Percentiles rank a stretch among this genome's conserved stretches.
Evolutionary conservation across 2,113 vertebrate genomes (phyloP).

Genomic region (Diadophis punctatus): DNA sequence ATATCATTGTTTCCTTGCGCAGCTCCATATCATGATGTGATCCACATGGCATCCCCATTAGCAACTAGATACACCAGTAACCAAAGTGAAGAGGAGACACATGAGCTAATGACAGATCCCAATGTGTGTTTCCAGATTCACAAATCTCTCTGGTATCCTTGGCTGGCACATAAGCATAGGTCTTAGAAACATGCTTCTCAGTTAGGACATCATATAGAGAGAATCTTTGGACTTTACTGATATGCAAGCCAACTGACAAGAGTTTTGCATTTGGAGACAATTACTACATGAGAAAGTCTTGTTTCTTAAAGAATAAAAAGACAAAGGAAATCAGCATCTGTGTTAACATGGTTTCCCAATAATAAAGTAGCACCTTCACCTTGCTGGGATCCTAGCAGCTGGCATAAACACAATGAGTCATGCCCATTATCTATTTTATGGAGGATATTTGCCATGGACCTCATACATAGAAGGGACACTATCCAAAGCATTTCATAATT

Average conservation of each 20-base stretch:
- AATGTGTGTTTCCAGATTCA: neutral
- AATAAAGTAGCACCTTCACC: neutral
- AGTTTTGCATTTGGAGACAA: neutral
- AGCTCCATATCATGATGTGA: neutral
- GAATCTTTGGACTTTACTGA: neutral
- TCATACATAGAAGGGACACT: neutral
- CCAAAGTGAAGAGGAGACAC: neutral
- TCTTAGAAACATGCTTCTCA: neutral
- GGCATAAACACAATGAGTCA: neutral
- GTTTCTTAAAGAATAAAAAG: neutral
- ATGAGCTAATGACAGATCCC: neutral
- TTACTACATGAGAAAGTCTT: neutral
- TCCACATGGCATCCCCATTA: neutral
- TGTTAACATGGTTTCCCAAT: neutral
- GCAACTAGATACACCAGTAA: conserved; percentile 9
- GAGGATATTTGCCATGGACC: neutral
- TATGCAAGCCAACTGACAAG: neutral
- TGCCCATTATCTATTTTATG: neutral
- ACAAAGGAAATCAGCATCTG: neutral
- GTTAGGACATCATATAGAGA: neutral
- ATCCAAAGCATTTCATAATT: neutral
- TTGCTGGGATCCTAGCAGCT: neutral
- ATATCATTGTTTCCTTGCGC: neutral
- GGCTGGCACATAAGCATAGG: neutral
- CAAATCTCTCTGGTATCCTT: neutral